Evolutionary conservation across 2,797 vertebrate genomes (phyloP), one percentile per base, ranked within the genome.

Genomic region (Borostomias antarcticus): DNA sequence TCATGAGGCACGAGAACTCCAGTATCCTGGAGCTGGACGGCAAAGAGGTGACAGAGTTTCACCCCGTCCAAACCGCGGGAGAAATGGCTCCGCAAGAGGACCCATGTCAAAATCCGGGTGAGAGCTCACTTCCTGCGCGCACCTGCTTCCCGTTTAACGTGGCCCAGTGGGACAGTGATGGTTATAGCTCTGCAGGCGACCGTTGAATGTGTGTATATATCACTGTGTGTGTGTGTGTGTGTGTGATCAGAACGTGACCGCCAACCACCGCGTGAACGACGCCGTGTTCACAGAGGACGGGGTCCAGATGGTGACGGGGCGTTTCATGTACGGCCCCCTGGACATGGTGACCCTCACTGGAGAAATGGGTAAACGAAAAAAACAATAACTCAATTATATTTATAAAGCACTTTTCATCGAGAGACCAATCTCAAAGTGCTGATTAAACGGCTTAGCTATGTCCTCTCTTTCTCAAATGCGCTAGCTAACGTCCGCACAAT

Each of bases 331-430:
- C 0, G 98, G 98, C 7, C 97, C 97, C 0, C 86, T 99, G 63
- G 98, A 99, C 85, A 99, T 99, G 98, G 98, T 99, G 77, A 99
- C 98, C 0, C 90, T 99, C 66, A 96, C 98, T 0, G 98, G 96
- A 70, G 98, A 99, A 84, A 99, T 98, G 96, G 98, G n/a, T n/a
- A n/a, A n/a, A n/a, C n/a, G n/a, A n/a, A n/a, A n/a, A n/a, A n/a
- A n/a, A n/a, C n/a, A n/a, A n/a, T n/a, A n/a, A n/a, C n/a, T n/a
- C n/a, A n/a, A n/a, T n/a, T n/a, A n/a, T n/a, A n/a, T n/a, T n/a
- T n/a, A n/a, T n/a, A n/a, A n/a, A n/a, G n/a, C n/a, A n/a, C n/a
- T n/a, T n/a, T n/a, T n/a, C n/a, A n/a, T n/a, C n/a, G n/a, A n/a
- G n/a, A n/a, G n/a, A n/a, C n/a, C n/a, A n/a, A n/a, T n/a, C n/a